A percentile compares a stretch with the other conserved stretches of the same genome.
These are phyloP conservation scores for Hypercompe scribonia DNA, from an alignment of 2,888 invertebrate species.

Conservation along the genomic window DNA sequence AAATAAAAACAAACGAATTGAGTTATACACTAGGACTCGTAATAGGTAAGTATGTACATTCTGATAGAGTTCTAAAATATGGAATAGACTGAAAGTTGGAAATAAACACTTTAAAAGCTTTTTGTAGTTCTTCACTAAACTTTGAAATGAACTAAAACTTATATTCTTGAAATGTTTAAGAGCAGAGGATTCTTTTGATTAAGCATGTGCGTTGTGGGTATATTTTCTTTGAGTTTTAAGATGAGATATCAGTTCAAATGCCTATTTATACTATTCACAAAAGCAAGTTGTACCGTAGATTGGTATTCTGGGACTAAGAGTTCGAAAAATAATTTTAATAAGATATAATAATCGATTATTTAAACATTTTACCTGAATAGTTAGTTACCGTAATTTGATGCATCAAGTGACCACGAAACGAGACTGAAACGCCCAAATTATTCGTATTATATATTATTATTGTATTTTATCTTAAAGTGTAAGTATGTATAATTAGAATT, in stretches of 20 bases:
- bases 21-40: conserved; percentile 1
- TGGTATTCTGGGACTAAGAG: neutral
- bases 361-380: too few species aligned
- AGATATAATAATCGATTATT: too few species aligned
- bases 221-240: too few species aligned
- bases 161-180: neutral
- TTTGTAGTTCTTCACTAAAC: too few species aligned
- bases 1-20: conserved; percentile 12
- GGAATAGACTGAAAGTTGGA: too few species aligned
- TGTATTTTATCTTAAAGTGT: conserved; percentile 27
- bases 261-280: too few species aligned
- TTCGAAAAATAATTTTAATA: neutral
- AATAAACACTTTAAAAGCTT: too few species aligned
- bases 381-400: too few species aligned
- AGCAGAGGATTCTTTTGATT: neutral
- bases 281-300: too few species aligned
- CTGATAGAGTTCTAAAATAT: neutral
- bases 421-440: neutral
- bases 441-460: conserved; percentile 26
- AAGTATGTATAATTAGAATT: conserved; percentile 15
- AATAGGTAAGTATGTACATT: neutral
- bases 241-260: too few species aligned
- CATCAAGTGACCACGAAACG: neutral
- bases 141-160: neutral
- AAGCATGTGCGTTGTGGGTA: too few species aligned